These are phyloP conservation scores for Aphelenchoides besseyi DNA, from an alignment of 1,140 invertebrate species.

Conservation along the genomic window DNA sequence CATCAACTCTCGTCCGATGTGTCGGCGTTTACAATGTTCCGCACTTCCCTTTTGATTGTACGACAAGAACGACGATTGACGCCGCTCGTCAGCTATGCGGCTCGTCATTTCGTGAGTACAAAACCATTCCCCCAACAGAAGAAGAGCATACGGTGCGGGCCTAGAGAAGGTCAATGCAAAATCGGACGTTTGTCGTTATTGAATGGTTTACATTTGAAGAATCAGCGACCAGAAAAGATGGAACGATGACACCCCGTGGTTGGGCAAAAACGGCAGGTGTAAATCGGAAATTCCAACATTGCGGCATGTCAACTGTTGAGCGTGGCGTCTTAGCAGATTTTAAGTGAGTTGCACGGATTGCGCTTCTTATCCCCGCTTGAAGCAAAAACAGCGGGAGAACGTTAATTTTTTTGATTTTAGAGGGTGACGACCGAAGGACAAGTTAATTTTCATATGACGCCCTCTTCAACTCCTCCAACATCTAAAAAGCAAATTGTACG, in stretches of 20 bases:
- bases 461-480: neutral
- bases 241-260: neutral
- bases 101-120: too few relatives aligned
- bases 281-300: neutral
- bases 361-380: constrained; percentile 2
- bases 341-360: neutral
- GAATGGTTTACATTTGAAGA: neutral
- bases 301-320: neutral
- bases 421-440: neutral
- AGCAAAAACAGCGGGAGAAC: neutral
- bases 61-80: neutral
- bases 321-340: neutral
- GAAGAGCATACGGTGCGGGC: neutral
- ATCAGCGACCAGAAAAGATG: too few relatives aligned
- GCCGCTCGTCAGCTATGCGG: too few relatives aligned
- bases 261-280: neutral
- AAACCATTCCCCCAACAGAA: too few relatives aligned
- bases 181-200: neutral
- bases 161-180: neutral
- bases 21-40: too few relatives aligned
- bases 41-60: neutral
- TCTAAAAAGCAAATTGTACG: neutral
- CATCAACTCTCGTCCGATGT: neutral
- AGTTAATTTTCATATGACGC: neutral
- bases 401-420: constrained; percentile 1